Conservation (phyloP, 2,888 invertebrate genomes). For the Sphaerophoria rueppellii region DNA sequence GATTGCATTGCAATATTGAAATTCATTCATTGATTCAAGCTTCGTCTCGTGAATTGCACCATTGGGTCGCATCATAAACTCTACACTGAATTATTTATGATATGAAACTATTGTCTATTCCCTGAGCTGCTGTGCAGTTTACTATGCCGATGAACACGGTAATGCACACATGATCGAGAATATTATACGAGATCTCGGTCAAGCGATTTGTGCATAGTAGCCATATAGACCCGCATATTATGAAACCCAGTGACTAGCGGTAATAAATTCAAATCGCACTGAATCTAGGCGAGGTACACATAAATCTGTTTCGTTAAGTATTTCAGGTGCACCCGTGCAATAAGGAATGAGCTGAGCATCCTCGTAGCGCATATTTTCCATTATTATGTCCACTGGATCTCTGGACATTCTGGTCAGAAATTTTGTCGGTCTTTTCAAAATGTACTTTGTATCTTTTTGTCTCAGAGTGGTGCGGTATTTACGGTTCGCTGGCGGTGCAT, state of each 20-base stretch:
- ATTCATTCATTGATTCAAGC: constrained; percentile 57
- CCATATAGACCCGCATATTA: neutral
- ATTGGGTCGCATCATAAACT: constrained; percentile 32
- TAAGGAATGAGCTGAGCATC: constrained; percentile 35
- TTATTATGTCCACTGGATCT: constrained; percentile 2
- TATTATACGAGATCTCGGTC: constrained; percentile 38
- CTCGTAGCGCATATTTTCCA: constrained; percentile 25
- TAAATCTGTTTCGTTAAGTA: constrained; percentile 40
- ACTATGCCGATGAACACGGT: neutral
- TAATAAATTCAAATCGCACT: constrained; percentile 69
- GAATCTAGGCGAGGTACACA: constrained; percentile 59
- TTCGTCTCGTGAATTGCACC: constrained; percentile 52
- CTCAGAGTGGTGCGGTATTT: neutral
- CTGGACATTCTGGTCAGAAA: neutral
- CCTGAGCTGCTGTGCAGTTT: neutral
- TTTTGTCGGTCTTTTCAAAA: constrained; percentile 5
- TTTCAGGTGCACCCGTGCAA: constrained; percentile 45
- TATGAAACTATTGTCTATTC: constrained; percentile 51
- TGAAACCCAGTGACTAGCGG: constrained; percentile 42
- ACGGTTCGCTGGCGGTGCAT: constrained; percentile 51
- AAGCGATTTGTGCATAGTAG: constrained; percentile 30
- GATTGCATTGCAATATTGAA: constrained; percentile 23
- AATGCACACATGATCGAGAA: constrained; percentile 23
- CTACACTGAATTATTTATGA: constrained; percentile 70
- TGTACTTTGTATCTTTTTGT: neutral